phyloP scores from a whole-genome alignment of 2,888 invertebrate species.

The Uropetala carovei region DNA sequence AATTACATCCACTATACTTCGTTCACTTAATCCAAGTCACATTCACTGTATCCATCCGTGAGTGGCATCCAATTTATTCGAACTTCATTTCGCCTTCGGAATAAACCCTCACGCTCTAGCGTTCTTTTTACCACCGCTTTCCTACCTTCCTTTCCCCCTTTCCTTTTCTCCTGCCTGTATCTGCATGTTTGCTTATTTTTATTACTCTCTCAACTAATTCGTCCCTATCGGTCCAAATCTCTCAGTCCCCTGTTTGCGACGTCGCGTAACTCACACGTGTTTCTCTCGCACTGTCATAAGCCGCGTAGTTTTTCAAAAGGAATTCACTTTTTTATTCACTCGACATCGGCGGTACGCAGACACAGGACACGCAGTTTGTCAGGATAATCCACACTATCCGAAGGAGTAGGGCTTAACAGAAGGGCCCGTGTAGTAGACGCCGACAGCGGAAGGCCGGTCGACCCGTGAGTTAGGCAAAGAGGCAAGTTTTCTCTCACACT shows the following conservation, averaged over 20 bases:
- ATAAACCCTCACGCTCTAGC: slow-evolving; percentile 12
- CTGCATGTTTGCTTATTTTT: background rate
- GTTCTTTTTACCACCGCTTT: slow-evolving; percentile 16
- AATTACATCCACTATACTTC: slow-evolving; percentile 23
- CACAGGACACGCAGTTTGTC: background rate
- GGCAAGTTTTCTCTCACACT: background rate
- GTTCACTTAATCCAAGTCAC: slow-evolving; percentile 59
- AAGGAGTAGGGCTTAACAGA: background rate
- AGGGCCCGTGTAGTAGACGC: background rate
- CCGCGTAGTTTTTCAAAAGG: background rate
- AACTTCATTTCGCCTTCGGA: slow-evolving; percentile 27
- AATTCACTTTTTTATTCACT: slow-evolving; percentile 49
- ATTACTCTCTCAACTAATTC: background rate
- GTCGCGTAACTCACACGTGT: background rate
- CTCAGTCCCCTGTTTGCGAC: background rate
- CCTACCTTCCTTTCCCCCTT: background rate
- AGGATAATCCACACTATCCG: slow-evolving; percentile 22
- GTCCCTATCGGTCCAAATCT: background rate
- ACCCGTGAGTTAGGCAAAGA: background rate
- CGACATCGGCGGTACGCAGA: background rate
- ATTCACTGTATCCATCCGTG: slow-evolving; percentile 60
- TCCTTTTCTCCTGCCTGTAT: background rate
- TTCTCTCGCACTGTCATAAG: background rate
- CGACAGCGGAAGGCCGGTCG: background rate
- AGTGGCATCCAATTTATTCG: slow-evolving; percentile 26